Evolutionary conservation across 2,113 vertebrate species (phyloP).

Genomic region (Gracilinanus agilis): DNA sequence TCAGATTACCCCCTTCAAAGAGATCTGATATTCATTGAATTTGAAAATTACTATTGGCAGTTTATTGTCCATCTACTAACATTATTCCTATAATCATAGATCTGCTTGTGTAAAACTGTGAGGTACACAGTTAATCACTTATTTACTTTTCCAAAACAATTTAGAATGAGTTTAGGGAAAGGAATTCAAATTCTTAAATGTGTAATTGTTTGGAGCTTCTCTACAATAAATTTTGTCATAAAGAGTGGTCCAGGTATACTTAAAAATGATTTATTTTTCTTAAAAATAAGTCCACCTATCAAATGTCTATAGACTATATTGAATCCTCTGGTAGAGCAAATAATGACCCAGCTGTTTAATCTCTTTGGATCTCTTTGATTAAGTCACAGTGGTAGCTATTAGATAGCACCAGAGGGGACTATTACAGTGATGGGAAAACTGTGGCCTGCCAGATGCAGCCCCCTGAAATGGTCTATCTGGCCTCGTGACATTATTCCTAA

Average conservation of each 20-base stretch:
- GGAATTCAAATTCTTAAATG: neutral
- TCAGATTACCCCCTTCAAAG: neutral
- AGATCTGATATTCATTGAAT: neutral
- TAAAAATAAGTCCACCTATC: neutral
- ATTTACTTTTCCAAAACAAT: neutral
- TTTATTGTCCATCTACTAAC: neutral
- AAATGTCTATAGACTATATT: neutral
- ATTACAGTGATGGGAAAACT: too few relatives aligned
- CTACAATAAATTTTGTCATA: neutral
- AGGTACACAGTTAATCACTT: neutral
- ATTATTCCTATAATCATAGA: neutral
- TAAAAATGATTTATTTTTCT: neutral
- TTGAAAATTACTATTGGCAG: neutral
- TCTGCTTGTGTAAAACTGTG: neutral
- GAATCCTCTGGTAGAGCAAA: neutral
- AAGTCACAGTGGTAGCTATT: neutral
- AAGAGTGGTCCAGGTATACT: neutral
- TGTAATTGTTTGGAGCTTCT: neutral
- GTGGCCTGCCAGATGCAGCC: too few relatives aligned
- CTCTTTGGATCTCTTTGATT: conserved; percentile 5
- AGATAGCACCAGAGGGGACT: neutral
- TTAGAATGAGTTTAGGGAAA: neutral
- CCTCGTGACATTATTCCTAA: too few relatives aligned
- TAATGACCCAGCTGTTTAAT: neutral
- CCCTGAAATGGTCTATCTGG: too few relatives aligned